phyloP scores from a whole-genome alignment of 1,140 invertebrate species.

The Popillia japonica region DNA sequence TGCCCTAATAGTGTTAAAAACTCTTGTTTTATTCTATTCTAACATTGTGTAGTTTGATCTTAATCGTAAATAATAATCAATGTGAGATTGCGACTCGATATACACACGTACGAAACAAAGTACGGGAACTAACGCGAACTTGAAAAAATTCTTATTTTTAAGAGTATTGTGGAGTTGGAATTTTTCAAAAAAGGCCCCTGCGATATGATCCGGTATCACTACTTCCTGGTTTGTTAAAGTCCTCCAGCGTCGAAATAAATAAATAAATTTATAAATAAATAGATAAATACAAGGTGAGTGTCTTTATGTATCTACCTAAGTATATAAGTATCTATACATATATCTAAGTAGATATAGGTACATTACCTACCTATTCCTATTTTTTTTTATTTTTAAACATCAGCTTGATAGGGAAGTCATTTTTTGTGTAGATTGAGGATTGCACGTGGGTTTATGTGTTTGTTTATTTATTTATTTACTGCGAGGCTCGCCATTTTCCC shows the following conservation, averaged over 20 bases:
- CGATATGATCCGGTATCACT: not conserved
- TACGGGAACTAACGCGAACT: not conserved
- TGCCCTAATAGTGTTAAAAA: conserved; percentile 33
- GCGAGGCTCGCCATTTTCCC: too few relatives aligned
- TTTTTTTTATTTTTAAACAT: too few relatives aligned
- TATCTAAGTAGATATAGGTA: too few relatives aligned
- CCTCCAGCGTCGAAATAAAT: not conserved
- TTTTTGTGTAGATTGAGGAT: too few relatives aligned
- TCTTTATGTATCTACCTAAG: too few relatives aligned
- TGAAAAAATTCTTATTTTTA: not conserved
- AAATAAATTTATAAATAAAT: too few relatives aligned
- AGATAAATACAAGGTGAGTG: too few relatives aligned
- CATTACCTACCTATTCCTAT: too few relatives aligned
- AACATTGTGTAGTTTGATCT: not conserved
- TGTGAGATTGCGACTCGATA: not conserved
- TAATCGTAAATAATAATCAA: not conserved
- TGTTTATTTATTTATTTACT: not conserved
- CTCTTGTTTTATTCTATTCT: conserved; percentile 23
- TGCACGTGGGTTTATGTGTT: not conserved
- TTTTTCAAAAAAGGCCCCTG: not conserved
- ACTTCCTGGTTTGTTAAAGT: conserved; percentile 1
- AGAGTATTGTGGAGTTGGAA: not conserved
- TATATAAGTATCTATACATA: too few relatives aligned
- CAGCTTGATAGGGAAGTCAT: too few relatives aligned
- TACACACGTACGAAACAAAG: not conserved